Evolutionary conservation across 2,888 invertebrate genomes (phyloP).

Genomic region (Mimachlamys varia): DNA sequence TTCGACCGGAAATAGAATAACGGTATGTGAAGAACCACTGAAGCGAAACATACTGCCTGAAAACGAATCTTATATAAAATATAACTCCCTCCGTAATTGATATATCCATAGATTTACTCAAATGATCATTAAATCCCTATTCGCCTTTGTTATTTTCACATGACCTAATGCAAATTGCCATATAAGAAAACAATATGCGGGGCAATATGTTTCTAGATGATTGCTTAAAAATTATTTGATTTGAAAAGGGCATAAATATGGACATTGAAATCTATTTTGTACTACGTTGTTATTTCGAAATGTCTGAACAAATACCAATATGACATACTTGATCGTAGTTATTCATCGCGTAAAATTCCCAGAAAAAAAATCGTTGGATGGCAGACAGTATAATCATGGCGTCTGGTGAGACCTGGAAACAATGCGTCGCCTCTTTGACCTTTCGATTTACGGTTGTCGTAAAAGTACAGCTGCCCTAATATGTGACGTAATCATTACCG

Average conservation of each 20-base stretch:
- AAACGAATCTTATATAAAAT: background rate
- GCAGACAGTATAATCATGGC: background rate
- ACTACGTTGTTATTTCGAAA: background rate
- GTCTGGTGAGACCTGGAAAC: background rate
- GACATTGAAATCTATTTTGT: background rate
- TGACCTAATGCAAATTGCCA: background rate
- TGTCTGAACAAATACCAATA: background rate
- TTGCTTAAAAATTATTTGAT: background rate
- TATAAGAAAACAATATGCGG: background rate
- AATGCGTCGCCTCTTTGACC: no score
- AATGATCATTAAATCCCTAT: background rate
- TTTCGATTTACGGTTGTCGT: background rate
- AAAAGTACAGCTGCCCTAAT: background rate
- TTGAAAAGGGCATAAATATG: background rate
- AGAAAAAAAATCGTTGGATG: background rate
- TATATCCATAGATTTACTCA: background rate
- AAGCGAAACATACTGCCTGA: background rate
- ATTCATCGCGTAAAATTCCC: background rate
- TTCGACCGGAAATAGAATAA: background rate
- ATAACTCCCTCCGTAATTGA: background rate
- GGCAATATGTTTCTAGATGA: background rate
- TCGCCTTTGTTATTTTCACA: background rate
- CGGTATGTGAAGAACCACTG: background rate
- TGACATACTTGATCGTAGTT: background rate
- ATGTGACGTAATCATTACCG: background rate